Evolutionary conservation across 2,888 invertebrate genomes (phyloP), one percentile per base, ranked within the genome.

Genomic region (Crioceris asparagi): DNA sequence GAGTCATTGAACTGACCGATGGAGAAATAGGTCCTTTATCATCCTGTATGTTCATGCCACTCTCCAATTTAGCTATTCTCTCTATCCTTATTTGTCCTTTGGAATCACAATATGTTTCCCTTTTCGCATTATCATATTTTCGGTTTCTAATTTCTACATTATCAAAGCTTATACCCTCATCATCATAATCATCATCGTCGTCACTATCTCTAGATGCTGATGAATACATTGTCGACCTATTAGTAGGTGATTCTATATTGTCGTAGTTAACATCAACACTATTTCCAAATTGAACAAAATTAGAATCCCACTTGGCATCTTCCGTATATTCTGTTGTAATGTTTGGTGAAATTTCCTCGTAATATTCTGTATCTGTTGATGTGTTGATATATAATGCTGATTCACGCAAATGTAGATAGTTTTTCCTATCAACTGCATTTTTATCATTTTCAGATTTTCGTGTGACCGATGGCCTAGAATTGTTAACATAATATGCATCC

Each of bases 31-130:
- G 14, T 23, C 7, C 26, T 4, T 32, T 26, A 11, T 6, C 10
- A 29, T 32, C 17, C 10, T 17, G 29, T 11, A 11, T 14, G 18
- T 23, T 32, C n/a, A 18, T 14, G 35, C 44, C 15, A 49, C 38
- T n/a, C n/a, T n/a, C 27, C 10, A 27, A 27, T 6, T 18, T 23
- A 6, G 12, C 33, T 21, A 33, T 16, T 29, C 51, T 40, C 41
- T 53, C 53, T 14, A 54, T 54, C 33, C 54, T 41, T 4, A 54
- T 47, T 15, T 48, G 39, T 8, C 54, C 54, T 17, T 48, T 40
- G 11, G 45, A 35, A 32, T 54, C 54, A 17, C 45, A 46, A 19
- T 47, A 46, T 4, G 51, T 54, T 36, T 52, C 51, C 11, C 52
- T 42, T 27, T 50, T 38, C 3, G 36, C 42, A 39, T 39, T 46